Base-by-base conservation (phyloP, 2,797 vertebrate genomes). In the Xiphophorus birchmanni region DNA sequence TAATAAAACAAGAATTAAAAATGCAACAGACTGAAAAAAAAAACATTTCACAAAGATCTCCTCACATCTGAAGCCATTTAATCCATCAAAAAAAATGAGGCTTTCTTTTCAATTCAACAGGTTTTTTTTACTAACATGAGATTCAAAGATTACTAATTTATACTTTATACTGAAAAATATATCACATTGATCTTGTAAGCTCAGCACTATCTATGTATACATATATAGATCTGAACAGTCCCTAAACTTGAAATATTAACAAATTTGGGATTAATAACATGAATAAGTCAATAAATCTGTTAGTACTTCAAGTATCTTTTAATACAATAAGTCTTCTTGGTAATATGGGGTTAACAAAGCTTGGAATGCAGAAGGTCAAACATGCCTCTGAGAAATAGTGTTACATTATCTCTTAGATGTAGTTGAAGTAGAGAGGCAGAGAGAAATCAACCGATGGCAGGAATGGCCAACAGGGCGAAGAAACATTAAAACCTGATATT, bases 1-100 rank as follows among this genome's bases (percentile, higher is more conserved):
- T 69, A 80, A 74, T 78, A 83, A 89, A 78, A n/a, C n/a, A 77
- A 79, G 15, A 76, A 87, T 88, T 78, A 58, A 82, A 82, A 69
- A 82, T 78, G 42, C 44, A 83, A 77, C 47, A 58, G 29, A 74
- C 12, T 40, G 35, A 15, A 42, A 17, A 65, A 26, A n/a, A 2
- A 26, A 26, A 12, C 35, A 7, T 60, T 86, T 79, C 76, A 56
- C 45, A 73, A 69, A 54, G 40, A 82, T 82, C 54, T 54, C 52
- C 5, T 60, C 58, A 83, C 32, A 74, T 77, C 76, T 78, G n/a
- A 47, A 83, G 79, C 73, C 23, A 54, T 44, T 84, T 52, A 11
- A 45, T 75, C 72, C 9, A 32, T 81, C 18, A 71, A 35, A 35
- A 35, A 35, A 54, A 56, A 9, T 1, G 0, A 45, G 26, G 42